Evolutionary conservation across 2,888 invertebrate genomes (phyloP).

Genomic region (Gymnocheta viridis): DNA sequence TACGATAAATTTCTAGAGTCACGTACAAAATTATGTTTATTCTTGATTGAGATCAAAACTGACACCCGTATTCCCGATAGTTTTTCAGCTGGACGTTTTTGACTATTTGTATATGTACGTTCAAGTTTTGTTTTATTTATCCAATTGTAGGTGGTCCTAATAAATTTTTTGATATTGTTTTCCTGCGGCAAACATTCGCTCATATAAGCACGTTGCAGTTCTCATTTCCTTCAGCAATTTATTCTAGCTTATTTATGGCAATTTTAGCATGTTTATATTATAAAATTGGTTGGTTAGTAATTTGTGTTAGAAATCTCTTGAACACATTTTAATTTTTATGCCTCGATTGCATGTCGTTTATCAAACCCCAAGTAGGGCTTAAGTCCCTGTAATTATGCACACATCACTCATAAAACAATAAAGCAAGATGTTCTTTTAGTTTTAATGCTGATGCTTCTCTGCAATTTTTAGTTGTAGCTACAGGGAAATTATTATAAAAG

Average conservation of each 20-base stretch:
- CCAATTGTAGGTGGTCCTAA: no score
- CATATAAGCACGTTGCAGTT: not conserved
- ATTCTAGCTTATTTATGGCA: not conserved
- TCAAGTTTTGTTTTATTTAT: no score
- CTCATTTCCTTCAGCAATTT: not conserved
- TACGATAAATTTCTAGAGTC: no score
- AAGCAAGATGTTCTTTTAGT: constrained; percentile 4
- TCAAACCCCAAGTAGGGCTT: constrained; percentile 8
- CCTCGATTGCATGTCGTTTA: constrained; percentile 23
- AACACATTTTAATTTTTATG: constrained; percentile 32
- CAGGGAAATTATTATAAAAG: constrained; percentile 11
- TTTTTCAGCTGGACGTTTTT: no score
- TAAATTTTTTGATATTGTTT: no score
- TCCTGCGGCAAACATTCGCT: not conserved
- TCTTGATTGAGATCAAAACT: no score
- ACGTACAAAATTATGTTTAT: no score
- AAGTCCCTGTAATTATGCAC: not conserved
- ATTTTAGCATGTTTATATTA: constrained; percentile 3
- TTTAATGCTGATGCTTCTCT: not conserved
- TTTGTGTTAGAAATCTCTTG: not conserved
- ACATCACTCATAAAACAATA: not conserved
- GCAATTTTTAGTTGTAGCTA: constrained; percentile 5
- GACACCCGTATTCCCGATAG: no score
- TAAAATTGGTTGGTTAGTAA: not conserved
- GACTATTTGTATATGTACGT: no score